phyloP scores from a whole-genome alignment of 2,113 vertebrate species.

The Leptobrachium leishanense region DNA sequence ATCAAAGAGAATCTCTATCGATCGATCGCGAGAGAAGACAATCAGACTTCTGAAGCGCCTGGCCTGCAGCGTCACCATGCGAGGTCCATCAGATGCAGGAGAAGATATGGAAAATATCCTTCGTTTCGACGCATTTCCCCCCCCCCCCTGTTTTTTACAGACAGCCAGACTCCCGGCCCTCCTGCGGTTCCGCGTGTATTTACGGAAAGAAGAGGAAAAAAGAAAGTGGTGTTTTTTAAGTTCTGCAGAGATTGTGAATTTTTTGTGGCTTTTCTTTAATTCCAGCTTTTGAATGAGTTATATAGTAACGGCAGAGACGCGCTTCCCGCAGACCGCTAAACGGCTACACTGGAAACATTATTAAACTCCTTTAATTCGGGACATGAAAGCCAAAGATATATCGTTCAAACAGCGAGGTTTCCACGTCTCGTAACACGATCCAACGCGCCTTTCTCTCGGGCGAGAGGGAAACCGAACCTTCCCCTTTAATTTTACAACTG shows the following conservation, averaged over 20 bases:
- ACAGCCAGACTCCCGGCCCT: slow-evolving; percentile 3
- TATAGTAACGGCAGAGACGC: background rate
- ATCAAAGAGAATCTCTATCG: no score
- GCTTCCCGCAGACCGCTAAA: slow-evolving; percentile 27
- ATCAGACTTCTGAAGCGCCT: no score
- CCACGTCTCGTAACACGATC: slow-evolving; percentile 15
- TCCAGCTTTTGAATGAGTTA: slow-evolving; percentile 28
- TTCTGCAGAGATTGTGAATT: slow-evolving; percentile 37
- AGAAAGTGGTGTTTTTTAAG: slow-evolving; percentile 19
- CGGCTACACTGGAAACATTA: slow-evolving; percentile 24
- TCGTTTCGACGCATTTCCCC: no score
- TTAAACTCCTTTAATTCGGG: slow-evolving; percentile 12
- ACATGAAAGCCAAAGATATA: slow-evolving; percentile 9
- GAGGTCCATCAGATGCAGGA: no score
- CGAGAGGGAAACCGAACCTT: background rate
- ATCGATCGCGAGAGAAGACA: no score
- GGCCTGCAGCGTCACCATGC: no score
- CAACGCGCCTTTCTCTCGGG: background rate
- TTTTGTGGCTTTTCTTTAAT: slow-evolving; percentile 24
- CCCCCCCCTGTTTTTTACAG: background rate
- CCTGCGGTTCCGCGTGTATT: slow-evolving; percentile 21
- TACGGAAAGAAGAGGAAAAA: slow-evolving; percentile 2
- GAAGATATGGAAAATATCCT: no score
- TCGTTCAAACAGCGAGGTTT: background rate
- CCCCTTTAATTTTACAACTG: background rate